phyloP scores from a whole-genome alignment of 1,140 invertebrate species.

The Bombus difficillimus region DNA sequence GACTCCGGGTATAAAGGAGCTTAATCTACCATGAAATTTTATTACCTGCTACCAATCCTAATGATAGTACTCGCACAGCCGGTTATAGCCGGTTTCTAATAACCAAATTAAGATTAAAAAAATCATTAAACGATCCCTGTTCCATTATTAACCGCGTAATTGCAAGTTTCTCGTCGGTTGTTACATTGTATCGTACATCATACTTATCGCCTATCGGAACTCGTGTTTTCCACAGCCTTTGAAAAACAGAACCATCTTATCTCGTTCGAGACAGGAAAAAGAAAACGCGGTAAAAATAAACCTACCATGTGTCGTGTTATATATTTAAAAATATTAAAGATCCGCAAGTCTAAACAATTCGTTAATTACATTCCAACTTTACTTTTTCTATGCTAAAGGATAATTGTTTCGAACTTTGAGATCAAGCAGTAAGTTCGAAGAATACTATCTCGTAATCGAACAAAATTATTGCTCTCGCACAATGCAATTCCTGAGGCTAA shows the following conservation, averaged over 20 bases:
- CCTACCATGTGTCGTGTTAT: not conserved
- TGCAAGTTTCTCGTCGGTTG: not conserved
- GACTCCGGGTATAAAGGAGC: not conserved
- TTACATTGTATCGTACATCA: not conserved
- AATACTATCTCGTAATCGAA: not conserved
- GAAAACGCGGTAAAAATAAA: not conserved
- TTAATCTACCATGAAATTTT: conserved; percentile 25
- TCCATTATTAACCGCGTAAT: not conserved
- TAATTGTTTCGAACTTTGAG: not conserved
- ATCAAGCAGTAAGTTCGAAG: not conserved
- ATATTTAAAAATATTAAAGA: not conserved
- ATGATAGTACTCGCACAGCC: not conserved
- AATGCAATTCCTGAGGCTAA: rapidly evolving
- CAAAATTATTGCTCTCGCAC: too few relatives aligned
- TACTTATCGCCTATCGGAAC: not conserved
- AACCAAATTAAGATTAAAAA: conserved; percentile 6
- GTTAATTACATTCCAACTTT: not conserved
- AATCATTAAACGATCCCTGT: not conserved
- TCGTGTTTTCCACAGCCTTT: not conserved
- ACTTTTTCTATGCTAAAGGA: not conserved
- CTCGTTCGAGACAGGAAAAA: not conserved
- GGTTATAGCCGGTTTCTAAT: conserved; percentile 2
- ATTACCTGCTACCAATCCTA: conserved; percentile 4
- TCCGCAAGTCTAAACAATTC: not conserved
- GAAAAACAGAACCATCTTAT: not conserved